These are phyloP conservation scores for Zenarchopterus dispar DNA, from an alignment of 2,797 vertebrate genomes.

Conservation along the genomic window DNA sequence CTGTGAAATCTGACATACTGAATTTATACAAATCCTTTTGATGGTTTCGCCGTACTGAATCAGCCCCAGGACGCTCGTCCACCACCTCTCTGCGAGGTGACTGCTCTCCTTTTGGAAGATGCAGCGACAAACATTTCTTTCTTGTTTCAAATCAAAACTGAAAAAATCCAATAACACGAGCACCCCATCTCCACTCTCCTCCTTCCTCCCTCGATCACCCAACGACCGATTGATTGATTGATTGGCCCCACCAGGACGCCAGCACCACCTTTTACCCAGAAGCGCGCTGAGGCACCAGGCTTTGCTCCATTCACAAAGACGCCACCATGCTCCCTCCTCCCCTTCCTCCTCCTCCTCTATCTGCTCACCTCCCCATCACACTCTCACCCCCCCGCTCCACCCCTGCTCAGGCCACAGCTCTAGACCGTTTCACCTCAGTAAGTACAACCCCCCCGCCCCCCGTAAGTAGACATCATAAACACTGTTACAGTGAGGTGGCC, in stretches of 20 bases:
- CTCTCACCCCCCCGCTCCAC: constrained; percentile 79
- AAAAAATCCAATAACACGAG: constrained; percentile 70
- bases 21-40: not conserved
- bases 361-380: constrained; percentile 80
- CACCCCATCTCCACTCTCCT: constrained; percentile 77
- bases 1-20: not conserved
- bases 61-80: constrained; percentile 26
- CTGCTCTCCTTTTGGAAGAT: constrained; percentile 53
- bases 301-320: constrained; percentile 85
- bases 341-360: constrained; percentile 62
- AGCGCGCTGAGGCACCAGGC: constrained; percentile 86
- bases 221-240: constrained; percentile 72
- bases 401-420: constrained; percentile 76
- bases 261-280: constrained; percentile 85
- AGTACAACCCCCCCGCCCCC: constrained; percentile 78
- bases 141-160: constrained; percentile 67
- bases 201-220: constrained; percentile 68
- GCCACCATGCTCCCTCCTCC: constrained; percentile 73
- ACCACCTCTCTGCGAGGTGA: constrained; percentile 51
- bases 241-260: constrained; percentile 82
- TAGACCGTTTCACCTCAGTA: constrained; percentile 84
- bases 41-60: constrained; percentile 55
- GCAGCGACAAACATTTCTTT: constrained; percentile 66
- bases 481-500: constrained; percentile 55
- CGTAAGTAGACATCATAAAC: constrained; percentile 79